Evolutionary conservation across 2,113 vertebrate species (phyloP), one percentile per base, ranked within the genome.

Genomic region (Lepisosteus osseus): DNA sequence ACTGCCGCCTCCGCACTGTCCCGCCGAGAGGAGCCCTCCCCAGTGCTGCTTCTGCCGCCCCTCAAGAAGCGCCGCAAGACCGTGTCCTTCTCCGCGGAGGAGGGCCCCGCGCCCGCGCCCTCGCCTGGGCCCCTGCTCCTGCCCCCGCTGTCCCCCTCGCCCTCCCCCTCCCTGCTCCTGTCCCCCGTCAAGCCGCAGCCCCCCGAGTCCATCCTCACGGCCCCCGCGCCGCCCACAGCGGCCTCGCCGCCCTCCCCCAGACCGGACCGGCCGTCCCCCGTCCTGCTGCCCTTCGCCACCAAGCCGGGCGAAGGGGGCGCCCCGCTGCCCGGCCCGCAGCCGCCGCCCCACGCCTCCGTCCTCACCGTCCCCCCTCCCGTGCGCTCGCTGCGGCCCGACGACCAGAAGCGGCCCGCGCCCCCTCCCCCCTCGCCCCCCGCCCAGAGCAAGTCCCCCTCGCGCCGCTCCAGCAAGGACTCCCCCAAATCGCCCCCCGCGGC

Each of bases 31-130:
- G 74, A 76, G 0, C 87, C 93, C 2, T 93, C 95, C n/a, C 86
- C 93, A 6, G 80, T 93, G 8, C 86, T 91, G 3, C 88, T 94
- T 0, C 83, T 96, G 2, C 94, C 94, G 0, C 94, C 95, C 12
- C 93, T 95, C 72, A 96, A 96, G 83, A 97, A 96, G 76, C 94
- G 94, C 62, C 88, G 94, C 77, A 96, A 95, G 88, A 96, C 94
- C 0, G 94, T 96, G 69, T 95, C 95, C 0, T 96, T 95, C 81
- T 93, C 92, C 64, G 87, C 90, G 7, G 90, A 92, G 9, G 93
- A 95, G 65, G 45, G 75, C 78, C 89, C 84, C 80, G n/a, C 65
- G 3, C 0, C 72, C 68, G 13, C 3, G 72, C 44, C 68, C 44
- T 14, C 63, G 63, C 3, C 54, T 55, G 7, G 54, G 15, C 61